These are phyloP conservation scores for Drosophila pruinosa DNA, from an alignment of 1,140 invertebrate genomes.

Conservation along the genomic window DNA sequence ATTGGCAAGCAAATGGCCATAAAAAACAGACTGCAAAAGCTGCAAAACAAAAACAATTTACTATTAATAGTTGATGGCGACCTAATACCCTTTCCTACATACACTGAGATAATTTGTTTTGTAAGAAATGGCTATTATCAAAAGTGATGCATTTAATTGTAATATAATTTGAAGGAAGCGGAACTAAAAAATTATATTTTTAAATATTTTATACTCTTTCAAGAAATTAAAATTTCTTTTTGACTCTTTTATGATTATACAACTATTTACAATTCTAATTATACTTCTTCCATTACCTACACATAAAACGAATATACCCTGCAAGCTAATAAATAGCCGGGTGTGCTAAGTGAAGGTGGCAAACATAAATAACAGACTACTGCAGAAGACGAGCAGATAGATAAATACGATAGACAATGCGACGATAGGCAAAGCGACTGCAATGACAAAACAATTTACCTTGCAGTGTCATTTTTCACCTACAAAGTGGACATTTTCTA, in stretches of 20 bases:
- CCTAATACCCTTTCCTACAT: not conserved
- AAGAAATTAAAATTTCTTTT: too few species aligned
- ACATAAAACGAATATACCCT: not conserved
- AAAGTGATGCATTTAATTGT: too few species aligned
- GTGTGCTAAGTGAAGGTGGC: not conserved
- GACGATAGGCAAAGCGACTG: not conserved
- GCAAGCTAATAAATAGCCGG: not conserved
- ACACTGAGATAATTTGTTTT: too few species aligned
- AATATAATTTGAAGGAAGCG: too few species aligned
- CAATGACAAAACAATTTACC: constrained; percentile 10
- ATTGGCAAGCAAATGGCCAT: constrained; percentile 42
- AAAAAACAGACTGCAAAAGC: constrained; percentile 27
- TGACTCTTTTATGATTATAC: too few species aligned
- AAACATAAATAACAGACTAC: constrained; percentile 11
- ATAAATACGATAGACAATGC: too few species aligned
- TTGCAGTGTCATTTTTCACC: not conserved
- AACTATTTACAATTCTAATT: too few species aligned
- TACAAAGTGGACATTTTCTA: not conserved
- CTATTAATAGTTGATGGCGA: not conserved
- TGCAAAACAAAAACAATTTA: not conserved
- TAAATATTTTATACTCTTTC: too few species aligned
- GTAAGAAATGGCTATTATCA: too few species aligned
- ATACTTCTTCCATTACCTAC: too few species aligned
- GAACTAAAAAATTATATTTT: too few species aligned
- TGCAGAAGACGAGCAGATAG: not conserved